A percentile compares a stretch with the other conserved stretches of the same genome.
phyloP scores from a whole-genome alignment of 1,140 invertebrate species.

The Drosophila equinoxialis region DNA sequence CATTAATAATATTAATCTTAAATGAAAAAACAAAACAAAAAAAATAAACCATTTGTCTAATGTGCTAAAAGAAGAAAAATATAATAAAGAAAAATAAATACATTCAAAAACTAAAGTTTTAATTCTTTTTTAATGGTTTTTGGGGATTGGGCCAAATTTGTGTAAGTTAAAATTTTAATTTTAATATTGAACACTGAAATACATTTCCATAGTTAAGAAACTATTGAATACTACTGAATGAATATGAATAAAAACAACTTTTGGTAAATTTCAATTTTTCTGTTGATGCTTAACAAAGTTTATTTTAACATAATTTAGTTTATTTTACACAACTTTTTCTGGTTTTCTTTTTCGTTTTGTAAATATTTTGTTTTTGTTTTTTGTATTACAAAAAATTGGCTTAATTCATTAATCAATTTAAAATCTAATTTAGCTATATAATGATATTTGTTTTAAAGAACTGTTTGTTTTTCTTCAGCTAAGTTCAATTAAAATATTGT shows the following conservation, averaged over 20 bases:
- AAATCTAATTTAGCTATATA: constrained; percentile 71
- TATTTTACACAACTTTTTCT: constrained; percentile 68
- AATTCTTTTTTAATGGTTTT: no score
- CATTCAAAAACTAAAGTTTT: constrained; percentile 34
- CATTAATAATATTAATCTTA: constrained; percentile 55
- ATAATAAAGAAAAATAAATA: constrained; percentile 50
- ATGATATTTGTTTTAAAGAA: constrained; percentile 46
- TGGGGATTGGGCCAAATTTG: no score
- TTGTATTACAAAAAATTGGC: constrained; percentile 67
- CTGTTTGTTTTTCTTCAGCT: constrained; percentile 45
- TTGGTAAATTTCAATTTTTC: constrained; percentile 3
- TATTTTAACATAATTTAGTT: constrained; percentile 78
- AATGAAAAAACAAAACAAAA: constrained; percentile 49
- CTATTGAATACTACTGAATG: no score
- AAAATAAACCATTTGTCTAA: constrained; percentile 63
- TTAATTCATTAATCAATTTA: constrained; percentile 55
- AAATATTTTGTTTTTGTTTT: neutral
- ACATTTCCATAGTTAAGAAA: no score
- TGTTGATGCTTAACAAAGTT: constrained; percentile 67
- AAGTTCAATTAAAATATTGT: constrained; percentile 51
- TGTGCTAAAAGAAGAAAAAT: constrained; percentile 65
- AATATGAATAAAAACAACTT: neutral
- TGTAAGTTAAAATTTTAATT: neutral
- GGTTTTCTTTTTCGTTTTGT: neutral
- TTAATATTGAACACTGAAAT: neutral